Evolutionary conservation across 1,140 invertebrate species (phyloP).

Genomic region (Pygmarrhopalites habei): DNA sequence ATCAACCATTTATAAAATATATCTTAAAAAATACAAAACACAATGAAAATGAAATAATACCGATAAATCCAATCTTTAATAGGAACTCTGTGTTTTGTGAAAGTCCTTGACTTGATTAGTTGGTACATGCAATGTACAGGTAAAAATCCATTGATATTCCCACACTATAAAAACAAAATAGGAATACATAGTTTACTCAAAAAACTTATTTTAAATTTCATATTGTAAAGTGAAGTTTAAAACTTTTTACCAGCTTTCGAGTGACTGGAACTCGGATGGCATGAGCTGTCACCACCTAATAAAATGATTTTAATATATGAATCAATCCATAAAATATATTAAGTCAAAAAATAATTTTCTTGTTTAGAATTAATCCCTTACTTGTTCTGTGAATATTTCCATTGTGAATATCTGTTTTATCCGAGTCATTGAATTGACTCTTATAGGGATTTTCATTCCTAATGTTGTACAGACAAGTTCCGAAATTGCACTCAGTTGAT

Average conservation of each 20-base stretch:
- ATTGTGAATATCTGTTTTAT: slow-evolving; percentile 94
- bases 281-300: slow-evolving; percentile 82
- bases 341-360: not conserved
- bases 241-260: too few relatives aligned
- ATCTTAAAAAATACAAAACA: too few relatives aligned
- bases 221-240: too few relatives aligned
- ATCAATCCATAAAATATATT: not conserved
- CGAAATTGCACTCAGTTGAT: slow-evolving; percentile 82
- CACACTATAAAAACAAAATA: too few relatives aligned
- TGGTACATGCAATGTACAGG: slow-evolving; percentile 97
- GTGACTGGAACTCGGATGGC: slow-evolving; percentile 94
- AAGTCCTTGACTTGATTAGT: slow-evolving; percentile 85
- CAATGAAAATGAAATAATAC: slow-evolving; percentile 39
- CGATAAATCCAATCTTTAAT: slow-evolving; percentile 90
- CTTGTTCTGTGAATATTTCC: slow-evolving; percentile 95
- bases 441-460: slow-evolving; percentile 88
- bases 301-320: slow-evolving; percentile 3
- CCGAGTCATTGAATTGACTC: slow-evolving; percentile 79
- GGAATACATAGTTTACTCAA: too few relatives aligned
- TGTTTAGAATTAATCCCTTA: slow-evolving; percentile 45
- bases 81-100: slow-evolving; percentile 90
- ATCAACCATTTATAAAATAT: too few relatives aligned
- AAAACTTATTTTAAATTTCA: too few relatives aligned
- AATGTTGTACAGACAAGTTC: slow-evolving; percentile 88
- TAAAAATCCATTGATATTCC: slow-evolving; percentile 81